Base-by-base conservation (phyloP, 2,888 invertebrate genomes). In the Idaea straminata region DNA sequence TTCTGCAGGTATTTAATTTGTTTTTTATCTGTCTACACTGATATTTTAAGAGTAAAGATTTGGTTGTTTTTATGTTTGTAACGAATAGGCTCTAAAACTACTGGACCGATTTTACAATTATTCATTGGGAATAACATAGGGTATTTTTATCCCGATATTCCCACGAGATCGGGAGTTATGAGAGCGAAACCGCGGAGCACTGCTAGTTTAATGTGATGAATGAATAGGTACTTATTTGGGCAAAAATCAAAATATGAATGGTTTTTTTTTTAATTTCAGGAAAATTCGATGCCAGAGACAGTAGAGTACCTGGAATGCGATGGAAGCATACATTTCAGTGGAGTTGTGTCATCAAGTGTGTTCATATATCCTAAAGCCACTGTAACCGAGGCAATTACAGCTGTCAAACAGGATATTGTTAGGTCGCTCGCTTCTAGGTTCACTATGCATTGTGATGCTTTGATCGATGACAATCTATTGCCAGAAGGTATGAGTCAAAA, bases 401-500 rank as follows among this genome's bases (percentile, higher is more conserved):
- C 96, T 34, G 93, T 98, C 13, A 96, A 96, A 79, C 95, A 96
- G 82, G 98, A 99, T 81, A 95, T 98, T 35, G 93, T 98, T 71
- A 93, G 98, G 67, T 98, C 98, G 64, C 88, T 98, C 66, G 95
- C 96, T 13, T 96, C 98, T 13, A 93, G 98, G 69, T 95, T 98
- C 80, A 97, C 98, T 78, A 96, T 98, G 94, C 97, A 98, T 82
- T 98, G 97, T 93, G 98, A 98, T 87, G 98, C 98, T 65, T 92
- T 98, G 64, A 96, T 97, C 74, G 97, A 97, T 86, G 97, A 97
- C 83, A 95, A 95, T 82, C 92, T 95, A 66, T 92, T 95, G 61
- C 95, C 95, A 36, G 96, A 96, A 94, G 95, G 96, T 95, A 78
- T 72, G 62, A 47, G 5, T 57, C 1, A 16, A 3, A 6, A 5